A percentile compares a stretch with the other conserved stretches of the same genome.
phyloP scores from a whole-genome alignment of 2,113 vertebrate species.

The Salvelinus sp. region DNA sequence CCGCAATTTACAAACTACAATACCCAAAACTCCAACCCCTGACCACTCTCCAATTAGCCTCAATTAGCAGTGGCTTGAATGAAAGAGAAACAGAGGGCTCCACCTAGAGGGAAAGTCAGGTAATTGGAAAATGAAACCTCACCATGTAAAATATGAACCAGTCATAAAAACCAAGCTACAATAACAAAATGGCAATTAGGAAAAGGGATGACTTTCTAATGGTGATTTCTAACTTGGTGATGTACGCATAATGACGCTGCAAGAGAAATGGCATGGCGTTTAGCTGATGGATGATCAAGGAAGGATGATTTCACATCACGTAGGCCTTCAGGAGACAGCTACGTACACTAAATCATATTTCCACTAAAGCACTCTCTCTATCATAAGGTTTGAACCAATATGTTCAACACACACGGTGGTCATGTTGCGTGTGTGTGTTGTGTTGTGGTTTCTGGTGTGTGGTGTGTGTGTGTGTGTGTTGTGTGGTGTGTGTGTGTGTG shows the following conservation, averaged over 20 bases:
- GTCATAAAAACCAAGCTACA: slow-evolving; percentile 35
- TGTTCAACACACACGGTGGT: no score
- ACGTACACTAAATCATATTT: not conserved
- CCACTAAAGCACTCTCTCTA: no score
- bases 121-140: slow-evolving; percentile 44
- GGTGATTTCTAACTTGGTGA: slow-evolving; percentile 14
- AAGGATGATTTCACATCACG: not conserved
- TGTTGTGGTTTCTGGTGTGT: no score
- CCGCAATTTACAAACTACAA: slow-evolving; percentile 25
- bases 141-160: not conserved
- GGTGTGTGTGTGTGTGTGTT: no score
- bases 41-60: slow-evolving; percentile 66
- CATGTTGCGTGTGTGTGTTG: no score
- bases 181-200: slow-evolving; percentile 34
- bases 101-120: slow-evolving; percentile 71
- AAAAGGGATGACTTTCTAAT: not conserved
- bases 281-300: not conserved
- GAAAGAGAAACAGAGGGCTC: slow-evolving; percentile 72
- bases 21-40: slow-evolving; percentile 31
- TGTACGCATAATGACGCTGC: slow-evolving; percentile 39
- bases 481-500: no score
- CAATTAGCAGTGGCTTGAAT: slow-evolving; percentile 62
- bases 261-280: slow-evolving; percentile 16
- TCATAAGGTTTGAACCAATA: no score
- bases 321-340: not conserved